Conservation (phyloP, 2,797 vertebrate genomes). For the Acrossocheilus wenchowensis region DNA sequence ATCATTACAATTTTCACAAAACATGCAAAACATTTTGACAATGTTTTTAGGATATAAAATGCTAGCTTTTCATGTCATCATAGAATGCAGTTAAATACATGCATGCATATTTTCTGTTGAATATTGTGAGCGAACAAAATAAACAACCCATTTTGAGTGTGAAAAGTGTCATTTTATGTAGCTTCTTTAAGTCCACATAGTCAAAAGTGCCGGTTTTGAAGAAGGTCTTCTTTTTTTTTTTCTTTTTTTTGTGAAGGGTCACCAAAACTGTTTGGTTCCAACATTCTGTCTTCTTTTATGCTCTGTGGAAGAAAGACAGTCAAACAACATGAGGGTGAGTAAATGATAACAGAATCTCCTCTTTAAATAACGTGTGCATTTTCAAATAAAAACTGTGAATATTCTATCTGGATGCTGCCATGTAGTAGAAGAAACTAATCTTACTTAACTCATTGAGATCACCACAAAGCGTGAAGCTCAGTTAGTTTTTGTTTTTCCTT, state of each 20-base stretch:
- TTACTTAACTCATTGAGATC: neutral
- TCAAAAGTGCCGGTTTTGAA: neutral
- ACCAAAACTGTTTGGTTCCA: neutral
- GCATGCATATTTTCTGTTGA: neutral
- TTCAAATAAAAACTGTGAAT: neutral
- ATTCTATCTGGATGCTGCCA: neutral
- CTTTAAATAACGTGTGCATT: neutral
- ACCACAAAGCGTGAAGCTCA: neutral
- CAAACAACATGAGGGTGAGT: neutral
- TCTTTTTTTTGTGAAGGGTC: neutral
- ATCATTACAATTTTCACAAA: neutral
- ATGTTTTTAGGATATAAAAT: neutral
- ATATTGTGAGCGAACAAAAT: neutral
- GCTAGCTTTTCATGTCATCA: neutral
- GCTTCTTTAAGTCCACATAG: neutral
- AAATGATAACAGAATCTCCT: neutral
- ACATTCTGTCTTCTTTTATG: neutral
- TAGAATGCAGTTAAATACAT: neutral
- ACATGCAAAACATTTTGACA: too few species aligned
- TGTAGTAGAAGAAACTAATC: neutral
- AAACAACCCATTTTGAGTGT: neutral
- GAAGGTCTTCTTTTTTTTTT: too few species aligned
- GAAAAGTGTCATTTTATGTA: neutral
- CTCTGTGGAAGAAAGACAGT: neutral
- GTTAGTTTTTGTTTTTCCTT: slow-evolving; percentile 9